Evolutionary conservation across 2,888 invertebrate genomes (phyloP).

Genomic region (Ormyrus thymus): DNA sequence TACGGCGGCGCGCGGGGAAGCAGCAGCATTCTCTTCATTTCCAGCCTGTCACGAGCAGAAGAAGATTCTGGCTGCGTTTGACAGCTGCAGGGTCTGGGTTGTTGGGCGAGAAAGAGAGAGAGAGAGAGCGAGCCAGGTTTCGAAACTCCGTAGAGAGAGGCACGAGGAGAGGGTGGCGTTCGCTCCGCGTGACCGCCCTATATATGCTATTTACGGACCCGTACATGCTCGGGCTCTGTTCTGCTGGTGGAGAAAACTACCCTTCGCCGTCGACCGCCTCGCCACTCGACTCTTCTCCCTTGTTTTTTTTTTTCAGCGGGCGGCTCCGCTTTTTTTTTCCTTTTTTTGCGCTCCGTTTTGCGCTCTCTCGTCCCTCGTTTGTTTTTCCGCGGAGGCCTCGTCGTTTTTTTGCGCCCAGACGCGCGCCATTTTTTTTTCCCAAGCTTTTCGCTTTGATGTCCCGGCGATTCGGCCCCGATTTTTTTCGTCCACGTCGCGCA

Average conservation of each 20-base stretch:
- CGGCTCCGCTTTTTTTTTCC: slow-evolving; percentile 27
- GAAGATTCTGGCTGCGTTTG: slow-evolving; percentile 72
- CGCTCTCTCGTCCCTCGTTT: slow-evolving; percentile 28
- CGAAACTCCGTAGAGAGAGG: slow-evolving; percentile 61
- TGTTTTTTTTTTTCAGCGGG: slow-evolving; percentile 24
- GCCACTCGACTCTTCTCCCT: slow-evolving; percentile 51
- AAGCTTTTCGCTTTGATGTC: slow-evolving; percentile 49
- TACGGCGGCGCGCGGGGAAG: slow-evolving; percentile 44
- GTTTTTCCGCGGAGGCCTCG: slow-evolving; percentile 28
- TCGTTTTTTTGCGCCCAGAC: slow-evolving; percentile 25
- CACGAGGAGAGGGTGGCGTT: slow-evolving; percentile 56
- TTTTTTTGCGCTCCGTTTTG: slow-evolving; percentile 28
- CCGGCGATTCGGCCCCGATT: slow-evolving; percentile 23
- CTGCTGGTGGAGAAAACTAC: slow-evolving; percentile 45
- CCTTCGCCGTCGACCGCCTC: slow-evolving; percentile 45
- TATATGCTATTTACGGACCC: slow-evolving; percentile 50
- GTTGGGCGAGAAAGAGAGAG: slow-evolving; percentile 37
- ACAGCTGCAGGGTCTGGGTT: slow-evolving; percentile 68
- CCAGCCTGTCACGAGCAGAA: slow-evolving; percentile 75
- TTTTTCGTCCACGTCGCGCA: background rate
- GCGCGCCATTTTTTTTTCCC: background rate
- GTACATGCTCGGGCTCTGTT: background rate
- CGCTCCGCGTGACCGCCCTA: slow-evolving; percentile 54
- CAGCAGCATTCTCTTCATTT: slow-evolving; percentile 73
- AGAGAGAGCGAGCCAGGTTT: slow-evolving; percentile 58